Percentiles rank a stretch among this genome's conserved stretches.
These are phyloP conservation scores for Argopecten irradians DNA, from an alignment of 1,140 invertebrate genomes.

Conservation along the genomic window DNA sequence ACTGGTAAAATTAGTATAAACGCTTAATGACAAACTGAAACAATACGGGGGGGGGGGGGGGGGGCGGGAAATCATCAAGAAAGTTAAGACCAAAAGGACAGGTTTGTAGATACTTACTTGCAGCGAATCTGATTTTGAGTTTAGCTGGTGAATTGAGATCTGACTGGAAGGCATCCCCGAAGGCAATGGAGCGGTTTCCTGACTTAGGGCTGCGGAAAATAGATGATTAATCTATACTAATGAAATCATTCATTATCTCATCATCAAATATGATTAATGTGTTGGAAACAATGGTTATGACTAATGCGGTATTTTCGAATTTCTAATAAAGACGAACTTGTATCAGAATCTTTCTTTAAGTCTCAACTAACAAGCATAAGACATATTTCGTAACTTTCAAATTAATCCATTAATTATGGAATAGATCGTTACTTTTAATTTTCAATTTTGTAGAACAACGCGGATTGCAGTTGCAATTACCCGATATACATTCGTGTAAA, in stretches of 20 bases:
- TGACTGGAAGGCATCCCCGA: conserved; percentile 59
- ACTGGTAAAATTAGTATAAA: neutral
- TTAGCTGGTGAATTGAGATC: conserved; percentile 55
- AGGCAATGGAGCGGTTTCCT: conserved; percentile 41
- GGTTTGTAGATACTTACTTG: conserved; percentile 48
- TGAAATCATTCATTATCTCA: conserved; percentile 1
- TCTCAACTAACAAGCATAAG: too few species aligned
- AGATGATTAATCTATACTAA: neutral
- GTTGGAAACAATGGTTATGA: neutral
- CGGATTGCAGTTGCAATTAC: too few species aligned
- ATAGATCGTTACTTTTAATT: too few species aligned
- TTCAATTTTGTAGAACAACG: too few species aligned
- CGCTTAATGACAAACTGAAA: neutral
- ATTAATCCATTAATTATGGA: too few species aligned
- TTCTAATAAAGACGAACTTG: neutral
- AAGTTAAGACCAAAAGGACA: neutral
- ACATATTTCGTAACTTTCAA: too few species aligned
- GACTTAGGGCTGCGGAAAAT: conserved; percentile 40
- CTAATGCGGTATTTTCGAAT: neutral
- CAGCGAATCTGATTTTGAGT: conserved; percentile 61
- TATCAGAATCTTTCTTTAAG: neutral
- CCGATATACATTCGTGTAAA: too few species aligned
- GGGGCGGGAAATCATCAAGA: neutral
- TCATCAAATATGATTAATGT: neutral
- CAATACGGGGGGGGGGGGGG: too few species aligned